phyloP scores from a whole-genome alignment of 2,797 vertebrate species.

The Diplodus puntazzo region DNA sequence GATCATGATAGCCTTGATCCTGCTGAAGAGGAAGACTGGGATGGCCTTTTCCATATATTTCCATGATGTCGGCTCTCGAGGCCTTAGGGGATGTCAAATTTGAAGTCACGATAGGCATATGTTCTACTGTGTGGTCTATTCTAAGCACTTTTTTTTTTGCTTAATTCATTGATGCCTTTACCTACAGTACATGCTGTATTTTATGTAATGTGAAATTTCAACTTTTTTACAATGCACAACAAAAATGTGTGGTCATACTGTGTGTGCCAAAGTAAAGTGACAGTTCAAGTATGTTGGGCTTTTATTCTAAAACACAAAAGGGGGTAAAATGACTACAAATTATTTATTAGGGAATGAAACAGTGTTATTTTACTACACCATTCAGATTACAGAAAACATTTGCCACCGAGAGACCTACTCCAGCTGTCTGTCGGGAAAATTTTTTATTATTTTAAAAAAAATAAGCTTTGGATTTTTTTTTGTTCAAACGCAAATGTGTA shows the following conservation, averaged over 20 bases:
- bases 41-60: conserved; percentile 68
- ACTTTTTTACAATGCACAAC: conserved; percentile 46
- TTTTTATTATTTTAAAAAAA: neutral
- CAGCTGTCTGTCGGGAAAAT: neutral
- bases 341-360: neutral
- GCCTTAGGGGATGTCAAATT: neutral
- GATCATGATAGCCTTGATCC: conserved; percentile 35
- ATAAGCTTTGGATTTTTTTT: neutral
- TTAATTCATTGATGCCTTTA: conserved; percentile 45
- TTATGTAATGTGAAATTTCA: conserved; percentile 30
- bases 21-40: conserved; percentile 47
- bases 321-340: neutral
- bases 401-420: neutral
- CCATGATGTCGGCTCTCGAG: conserved; percentile 34
- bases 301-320: conserved; percentile 26
- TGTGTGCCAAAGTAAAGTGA: conserved; percentile 60
- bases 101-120: conserved; percentile 29
- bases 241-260: conserved; percentile 37
- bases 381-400: neutral
- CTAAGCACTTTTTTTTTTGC: conserved; percentile 26
- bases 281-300: conserved; percentile 17
- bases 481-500: too few species aligned
- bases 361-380: neutral
- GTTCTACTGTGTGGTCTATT: conserved; percentile 7
- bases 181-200: neutral